Evolutionary conservation across 2,113 vertebrate species (phyloP), one percentile per base, ranked within the genome.

Genomic region (Coptodon bakossiorum): DNA sequence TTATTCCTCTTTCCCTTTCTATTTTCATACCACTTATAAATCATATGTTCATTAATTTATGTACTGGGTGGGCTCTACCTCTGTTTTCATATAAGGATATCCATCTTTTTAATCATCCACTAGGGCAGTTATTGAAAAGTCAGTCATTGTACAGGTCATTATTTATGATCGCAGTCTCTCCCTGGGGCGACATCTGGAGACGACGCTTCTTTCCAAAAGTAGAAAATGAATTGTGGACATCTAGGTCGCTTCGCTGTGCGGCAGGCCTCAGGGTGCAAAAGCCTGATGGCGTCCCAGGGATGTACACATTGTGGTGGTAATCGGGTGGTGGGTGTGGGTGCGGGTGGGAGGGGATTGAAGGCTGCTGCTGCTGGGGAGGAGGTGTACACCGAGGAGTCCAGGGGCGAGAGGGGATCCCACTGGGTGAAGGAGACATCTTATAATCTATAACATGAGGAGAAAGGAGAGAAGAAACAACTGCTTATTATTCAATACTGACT

Each of bases 281-380:
- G 24, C 95, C 95, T 2, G 97, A 97, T 0, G 97, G 97, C 2
- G 98, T 98, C 81, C 98, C 98, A 0, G 98, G 98, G 88, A 98
- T 98, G 92, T 98, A 98, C 43, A 98, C 97, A 0, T 98, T 98
- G 94, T 98, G 98, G 89, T 98, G 98, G 93, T 98, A 98, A 95
- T 98, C 98, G 5, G 97, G 96, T 3, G 97, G 96, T 16, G 97
- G 95, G n/a, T 97, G 96, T 2, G 40, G 73, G 10, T 78, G 73
- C 2, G 88, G 85, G 54, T 92, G 88, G 12, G 96, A 59, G 22
- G 96, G 93, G 9, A 96, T 94, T 0, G 95, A 85, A 27, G 95
- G 96, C 90, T 96, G 95, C 88, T 96, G 96, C 80, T 94, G 95
- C 22, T 94, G 94, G 4, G 94, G 96, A 45, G 95, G 95, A 16